A percentile compares a stretch with the other conserved stretches of the same genome.
Conservation (phyloP, 2,888 invertebrate genomes). For the Ochropleura plecta region DNA sequence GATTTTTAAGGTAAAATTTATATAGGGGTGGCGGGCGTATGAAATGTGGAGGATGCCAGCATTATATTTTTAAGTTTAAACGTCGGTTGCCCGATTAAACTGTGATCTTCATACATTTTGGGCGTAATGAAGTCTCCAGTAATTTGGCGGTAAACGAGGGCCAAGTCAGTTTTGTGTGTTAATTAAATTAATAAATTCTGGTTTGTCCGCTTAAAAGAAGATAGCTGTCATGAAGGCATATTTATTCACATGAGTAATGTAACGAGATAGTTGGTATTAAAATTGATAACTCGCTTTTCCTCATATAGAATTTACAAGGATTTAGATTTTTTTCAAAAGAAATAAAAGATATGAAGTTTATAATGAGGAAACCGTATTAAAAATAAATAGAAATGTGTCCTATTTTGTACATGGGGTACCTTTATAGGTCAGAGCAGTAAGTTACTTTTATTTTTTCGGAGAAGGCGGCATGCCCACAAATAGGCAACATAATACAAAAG, state of each 20-base stretch:
- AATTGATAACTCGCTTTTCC: constrained; percentile 8
- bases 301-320: background rate
- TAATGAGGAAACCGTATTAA: constrained; percentile 6
- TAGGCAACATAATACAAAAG: constrained; percentile 42
- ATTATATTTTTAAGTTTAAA: constrained; percentile 68
- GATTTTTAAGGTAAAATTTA: constrained; percentile 91
- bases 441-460: constrained; percentile 38
- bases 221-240: background rate
- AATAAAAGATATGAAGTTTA: constrained; percentile 3
- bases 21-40: constrained; percentile 79
- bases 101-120: constrained; percentile 56
- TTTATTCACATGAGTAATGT: background rate
- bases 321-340: background rate
- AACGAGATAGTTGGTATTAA: background rate
- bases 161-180: constrained; percentile 40
- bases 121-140: constrained; percentile 50
- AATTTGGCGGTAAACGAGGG: constrained; percentile 39
- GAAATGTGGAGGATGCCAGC: constrained; percentile 69
- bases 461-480: constrained; percentile 27
- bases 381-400: constrained; percentile 27
- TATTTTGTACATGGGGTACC: constrained; percentile 9
- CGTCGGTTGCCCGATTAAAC: constrained; percentile 49
- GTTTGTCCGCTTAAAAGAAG: constrained; percentile 14
- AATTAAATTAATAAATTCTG: constrained; percentile 56
- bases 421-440: constrained; percentile 29